phyloP scores from a whole-genome alignment of 2,113 vertebrate genomes.

The Onychostoma macrolepis region DNA sequence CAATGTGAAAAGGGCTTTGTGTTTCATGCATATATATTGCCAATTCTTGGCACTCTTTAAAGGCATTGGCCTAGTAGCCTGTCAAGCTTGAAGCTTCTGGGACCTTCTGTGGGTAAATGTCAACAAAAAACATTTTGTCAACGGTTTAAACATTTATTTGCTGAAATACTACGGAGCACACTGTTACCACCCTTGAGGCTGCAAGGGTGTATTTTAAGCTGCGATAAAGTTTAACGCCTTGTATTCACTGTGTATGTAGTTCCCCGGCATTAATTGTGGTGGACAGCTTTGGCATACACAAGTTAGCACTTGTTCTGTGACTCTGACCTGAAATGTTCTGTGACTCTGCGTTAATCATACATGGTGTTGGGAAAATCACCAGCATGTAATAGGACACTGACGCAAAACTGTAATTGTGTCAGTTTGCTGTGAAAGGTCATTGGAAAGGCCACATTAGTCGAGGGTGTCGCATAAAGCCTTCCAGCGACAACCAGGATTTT shows the following conservation, averaged over 20 bases:
- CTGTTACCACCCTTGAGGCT: conserved; percentile 47
- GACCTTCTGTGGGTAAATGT: conserved; percentile 66
- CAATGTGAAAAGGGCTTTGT: conserved; percentile 18
- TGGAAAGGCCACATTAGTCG: conserved; percentile 37
- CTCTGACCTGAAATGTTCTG: conserved; percentile 28
- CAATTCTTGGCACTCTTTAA: conserved; percentile 44
- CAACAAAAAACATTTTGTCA: conserved; percentile 71
- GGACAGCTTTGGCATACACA: conserved; percentile 55
- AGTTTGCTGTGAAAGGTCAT: conserved; percentile 37
- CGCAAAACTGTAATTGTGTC: conserved; percentile 15
- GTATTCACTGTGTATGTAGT: conserved; percentile 23
- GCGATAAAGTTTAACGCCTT: conserved; percentile 65
- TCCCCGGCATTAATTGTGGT: conserved; percentile 29
- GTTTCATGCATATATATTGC: conserved; percentile 41
- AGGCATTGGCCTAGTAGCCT: conserved; percentile 52
- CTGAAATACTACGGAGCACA: conserved; percentile 24
- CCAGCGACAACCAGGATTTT: conserved; percentile 28
- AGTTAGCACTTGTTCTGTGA: conserved; percentile 30
- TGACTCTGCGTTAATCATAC: not conserved
- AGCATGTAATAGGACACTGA: not conserved
- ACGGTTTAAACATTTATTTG: conserved; percentile 70
- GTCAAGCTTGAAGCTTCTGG: conserved; percentile 69
- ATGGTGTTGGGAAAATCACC: not conserved
- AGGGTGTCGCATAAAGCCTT: conserved; percentile 22
- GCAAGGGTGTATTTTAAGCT: conserved; percentile 61